These are phyloP conservation scores for Tachina grossa DNA, from an alignment of 2,888 invertebrate genomes.

Conservation along the genomic window DNA sequence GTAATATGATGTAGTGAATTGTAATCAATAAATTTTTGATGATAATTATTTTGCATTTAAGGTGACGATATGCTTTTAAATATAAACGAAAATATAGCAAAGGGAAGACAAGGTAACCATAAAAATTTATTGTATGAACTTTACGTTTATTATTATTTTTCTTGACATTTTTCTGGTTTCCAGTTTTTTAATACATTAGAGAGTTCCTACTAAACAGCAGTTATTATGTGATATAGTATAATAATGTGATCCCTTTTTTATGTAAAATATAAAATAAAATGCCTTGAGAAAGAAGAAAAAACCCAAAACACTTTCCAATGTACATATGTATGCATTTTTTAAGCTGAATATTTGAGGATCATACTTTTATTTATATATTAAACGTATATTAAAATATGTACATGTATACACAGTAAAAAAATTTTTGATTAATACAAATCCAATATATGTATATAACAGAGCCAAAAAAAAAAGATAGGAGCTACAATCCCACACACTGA, in stretches of 20 bases:
- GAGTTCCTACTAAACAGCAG: background rate
- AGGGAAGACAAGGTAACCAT: background rate
- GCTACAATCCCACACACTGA: too few relatives aligned
- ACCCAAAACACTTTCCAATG: too few relatives aligned
- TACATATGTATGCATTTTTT: too few relatives aligned
- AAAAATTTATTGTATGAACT: background rate
- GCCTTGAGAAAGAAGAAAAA: background rate
- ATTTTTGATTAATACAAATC: too few relatives aligned
- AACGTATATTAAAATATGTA: background rate
- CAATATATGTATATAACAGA: too few relatives aligned
- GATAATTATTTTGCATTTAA: too few relatives aligned
- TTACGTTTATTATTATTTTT: constrained; percentile 3
- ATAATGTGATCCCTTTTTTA: background rate
- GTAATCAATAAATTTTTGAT: too few relatives aligned
- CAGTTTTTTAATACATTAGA: constrained; percentile 3
- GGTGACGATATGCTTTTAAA: background rate
- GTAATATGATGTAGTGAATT: too few relatives aligned
- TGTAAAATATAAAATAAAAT: background rate
- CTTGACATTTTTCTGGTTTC: constrained; percentile 6
- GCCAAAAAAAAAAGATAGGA: too few relatives aligned
- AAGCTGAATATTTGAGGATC: background rate
- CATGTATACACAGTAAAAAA: background rate
- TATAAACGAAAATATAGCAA: background rate
- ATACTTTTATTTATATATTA: background rate
- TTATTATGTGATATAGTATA: background rate